Base-by-base conservation (phyloP, 2,888 invertebrate genomes). In the Melinaea marsaeus region DNA sequence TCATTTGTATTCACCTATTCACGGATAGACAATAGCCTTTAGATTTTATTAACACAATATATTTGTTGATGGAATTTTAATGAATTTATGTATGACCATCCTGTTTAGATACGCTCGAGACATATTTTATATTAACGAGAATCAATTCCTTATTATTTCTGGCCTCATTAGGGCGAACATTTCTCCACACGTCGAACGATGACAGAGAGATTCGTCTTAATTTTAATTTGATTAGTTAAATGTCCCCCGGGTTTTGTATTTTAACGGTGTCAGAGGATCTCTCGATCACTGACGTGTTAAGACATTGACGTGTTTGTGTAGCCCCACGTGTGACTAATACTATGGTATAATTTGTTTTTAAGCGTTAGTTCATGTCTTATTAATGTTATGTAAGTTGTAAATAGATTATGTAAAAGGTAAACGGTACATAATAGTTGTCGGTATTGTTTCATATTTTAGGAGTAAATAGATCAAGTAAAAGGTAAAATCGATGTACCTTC, bases 121-220 rank as follows among this genome's bases (percentile, higher is more conserved):
- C 22, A 22, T 22, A 22, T 22, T 22, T 22, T 22, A 22, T 22
- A 22, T 22, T 22, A 22, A 22, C 22, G 22, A 22, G 22, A 22
- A 22, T 22, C 22, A 22, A 22, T 22, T 22, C 22, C 22, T 22
- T 22, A 22, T 22, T 22, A 22, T 22, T 42, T 42, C 37, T 6
- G 11, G 42, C 11, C 42, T 42, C 42, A 42, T 9, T 37, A 37
- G 37, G 37, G 37, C 37, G 11, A 3, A 42, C 9, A 1, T 42
- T 11, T 42, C 11, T 42, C 7, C 5, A 37, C 3, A 7, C 9
- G 42, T 42, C 9, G 57, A 33, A 9, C 74, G 86, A 77, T 83
- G 87, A 87, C 85, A 84, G 86, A 88, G 80, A 79, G 81, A 79
- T 77, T 74, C 71, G 74, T 71, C 71, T 80, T 67, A 78, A 81